Evolutionary conservation across 2,888 invertebrate species (phyloP), one percentile per base, ranked within the genome.

Genomic region (Schizaphis graminum): DNA sequence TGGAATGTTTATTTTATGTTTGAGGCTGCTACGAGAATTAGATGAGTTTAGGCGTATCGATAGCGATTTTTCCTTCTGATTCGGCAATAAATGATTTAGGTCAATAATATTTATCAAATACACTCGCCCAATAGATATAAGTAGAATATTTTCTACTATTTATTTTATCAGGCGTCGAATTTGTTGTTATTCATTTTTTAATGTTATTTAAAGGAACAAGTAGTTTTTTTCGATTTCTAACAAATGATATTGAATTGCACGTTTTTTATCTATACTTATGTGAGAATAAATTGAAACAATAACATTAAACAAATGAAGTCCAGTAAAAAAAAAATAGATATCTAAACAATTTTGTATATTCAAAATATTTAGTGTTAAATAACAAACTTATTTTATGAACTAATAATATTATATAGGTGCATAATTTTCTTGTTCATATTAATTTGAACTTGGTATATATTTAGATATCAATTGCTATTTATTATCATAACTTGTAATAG

Each of bases 141-240:
- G 28, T 87, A 92, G 87, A 61, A 67, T 28, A 67, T 86, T 28
- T 91, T 91, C 47, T n/a, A n/a, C n/a, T n/a, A n/a, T n/a, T n/a
- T n/a, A n/a, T n/a, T n/a, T n/a, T n/a, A n/a, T 57, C 21, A 3
- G 35, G 16, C 8, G 77, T 35, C 77, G 21, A 77, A 77, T 77
- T 77, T 77, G 21, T 77, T 77, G 1, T 77, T 77, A 77, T 77
- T 35, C 21, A 7, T 77, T 77, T 77, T 35, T 35, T 77, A 77
- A 77, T 77, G 8, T 24, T 77, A 35, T n/a, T n/a, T 28, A n/a
- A 11, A 21, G 21, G 11, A 11, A 67, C 67, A 2, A 35, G 5
- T 21, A 35, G 16, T 8, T 21, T 77, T n/a, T 67, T n/a, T 67
- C 16, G 2, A 10, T 77, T 77, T 67, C 35, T 41, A 41, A 35